Base-by-base conservation (phyloP, 1,140 invertebrate genomes). In the Adelges cooleyi region DNA sequence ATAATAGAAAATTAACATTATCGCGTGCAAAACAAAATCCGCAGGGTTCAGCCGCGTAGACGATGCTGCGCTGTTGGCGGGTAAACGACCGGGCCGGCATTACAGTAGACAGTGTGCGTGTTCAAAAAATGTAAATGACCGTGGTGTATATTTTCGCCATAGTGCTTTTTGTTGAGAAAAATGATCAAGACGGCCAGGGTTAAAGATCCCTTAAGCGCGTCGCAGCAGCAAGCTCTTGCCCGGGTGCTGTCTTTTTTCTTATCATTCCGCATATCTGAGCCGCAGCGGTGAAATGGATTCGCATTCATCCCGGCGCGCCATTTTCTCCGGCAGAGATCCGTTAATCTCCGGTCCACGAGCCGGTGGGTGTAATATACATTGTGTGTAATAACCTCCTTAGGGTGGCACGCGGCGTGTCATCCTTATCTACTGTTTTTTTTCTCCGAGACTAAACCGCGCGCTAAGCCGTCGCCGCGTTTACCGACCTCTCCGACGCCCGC, bases 161-260 rank as follows among this genome's bases (percentile, higher is more conserved):
- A 33, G 29, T 33, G 29, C 29, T 33, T 33, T n/a, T n/a, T 33
- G 42, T n/a, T 36, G 33, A 53, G 51, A 53, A 36, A 53, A 56
- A 56, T 20, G 42, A 46, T 17, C 36, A 44, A 5, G 42, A 11
- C 3, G 11, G 8, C 1, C 18, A 11, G 25, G 42, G 56, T 62
- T 62, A 62, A 62, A 62, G 46, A 62, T 62, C 56, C 27, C 23
- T 62, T 62, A 62, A 62, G 56, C 56, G 23, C 56, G 22, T n/a
- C n/a, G n/a, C n/a, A n/a, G n/a, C n/a, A n/a, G n/a, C n/a, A n/a
- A n/a, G n/a, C n/a, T 62, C 56, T 29, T 46, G 40, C 42, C 40
- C 17, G 44, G 11, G 20, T 1, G 25, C 17, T 33, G 29, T n/a
- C 29, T 6, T 33, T 11, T 2, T 48, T 62, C 56, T 62, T 62